These are phyloP conservation scores for Mactra quadrangularis DNA, from an alignment of 1,140 invertebrate genomes.

Conservation along the genomic window DNA sequence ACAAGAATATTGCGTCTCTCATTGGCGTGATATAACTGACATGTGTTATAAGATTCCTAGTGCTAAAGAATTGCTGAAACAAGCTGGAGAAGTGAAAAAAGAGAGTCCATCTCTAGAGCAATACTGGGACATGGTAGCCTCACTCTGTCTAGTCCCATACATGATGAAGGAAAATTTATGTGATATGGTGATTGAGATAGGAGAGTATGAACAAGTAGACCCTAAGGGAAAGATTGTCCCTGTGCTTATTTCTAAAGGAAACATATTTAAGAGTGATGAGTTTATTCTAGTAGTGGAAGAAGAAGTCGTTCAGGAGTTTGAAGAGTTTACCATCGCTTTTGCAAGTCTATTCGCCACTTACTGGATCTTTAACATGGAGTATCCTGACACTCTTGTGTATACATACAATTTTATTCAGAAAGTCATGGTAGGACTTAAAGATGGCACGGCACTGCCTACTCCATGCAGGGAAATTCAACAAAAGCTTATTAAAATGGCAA, in stretches of 20 bases:
- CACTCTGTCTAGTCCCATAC: conserved; percentile 77
- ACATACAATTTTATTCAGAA: conserved; percentile 81
- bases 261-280: conserved; percentile 79
- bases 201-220: conserved; percentile 77
- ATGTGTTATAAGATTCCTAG: conserved; percentile 72
- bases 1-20: conserved; percentile 80
- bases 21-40: conserved; percentile 74
- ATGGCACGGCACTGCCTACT: conserved; percentile 73
- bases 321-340: conserved; percentile 81
- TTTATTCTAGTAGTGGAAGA: conserved; percentile 80
- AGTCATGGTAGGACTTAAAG: conserved; percentile 74
- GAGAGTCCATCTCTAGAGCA: conserved; percentile 77
- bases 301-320: conserved; percentile 80
- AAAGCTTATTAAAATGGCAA: conserved; percentile 55
- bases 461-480: conserved; percentile 73
- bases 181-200: conserved; percentile 80
- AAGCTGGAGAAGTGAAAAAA: conserved; percentile 76
- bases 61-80: conserved; percentile 72
- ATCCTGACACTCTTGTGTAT: conserved; percentile 77
- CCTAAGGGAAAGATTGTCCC: conserved; percentile 80
- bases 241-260: conserved; percentile 77
- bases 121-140: conserved; percentile 82
- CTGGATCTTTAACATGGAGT: conserved; percentile 82
- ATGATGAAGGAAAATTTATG: conserved; percentile 78
- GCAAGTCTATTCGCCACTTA: conserved; percentile 79